Evolutionary conservation across 2,797 vertebrate species (phyloP), one percentile per base, ranked within the genome.

Genomic region (Hoplostethus mediterraneus): DNA sequence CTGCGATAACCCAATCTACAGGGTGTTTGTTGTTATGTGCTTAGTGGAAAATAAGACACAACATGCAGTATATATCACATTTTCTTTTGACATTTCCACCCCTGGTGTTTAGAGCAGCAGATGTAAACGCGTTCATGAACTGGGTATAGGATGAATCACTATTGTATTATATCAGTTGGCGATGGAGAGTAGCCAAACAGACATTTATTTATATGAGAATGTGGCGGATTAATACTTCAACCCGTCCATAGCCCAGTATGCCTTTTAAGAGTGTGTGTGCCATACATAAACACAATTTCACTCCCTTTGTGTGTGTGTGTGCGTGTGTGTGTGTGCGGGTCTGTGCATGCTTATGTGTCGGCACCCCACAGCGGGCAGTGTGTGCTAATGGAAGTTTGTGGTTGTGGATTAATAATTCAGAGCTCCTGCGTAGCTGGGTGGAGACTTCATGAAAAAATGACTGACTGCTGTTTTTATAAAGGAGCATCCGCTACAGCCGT

Each of bases 401-500:
- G 83, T 82, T 72, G 70, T 59, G 79, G 71, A 87, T 93, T 61
- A 91, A 89, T 92, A 91, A 93, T 93, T 91, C 72, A 91, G 63
- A 73, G 58, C 49, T 62, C 80, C 87, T 84, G 63, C 79, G 85
- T 71, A 61, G 69, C 74, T 75, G 77, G 85, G 84, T 62, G 82
- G 83, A 87, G 84, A 67, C 77, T 91, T 76, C 63, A 91, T 93
- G 79, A 83, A 73, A 73, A 42, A 33, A 84, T 80, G 76, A 82
- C 88, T 87, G 84, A 87, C 83, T 84, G 79, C 74, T 74, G 81
- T 74, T 87, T 81, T 82, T 88, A 84, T 88, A 85, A 79, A 81
- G 80, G 48, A 77, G 42, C 30, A 33, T 67, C 54, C 72, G 66
- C 84, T 52, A 12, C 63, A 55, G 51, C 12, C 65, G 21, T 75